Evolutionary conservation across 2,888 invertebrate species (phyloP), one percentile per base, ranked within the genome.

Genomic region (Clepsis dumicolana): DNA sequence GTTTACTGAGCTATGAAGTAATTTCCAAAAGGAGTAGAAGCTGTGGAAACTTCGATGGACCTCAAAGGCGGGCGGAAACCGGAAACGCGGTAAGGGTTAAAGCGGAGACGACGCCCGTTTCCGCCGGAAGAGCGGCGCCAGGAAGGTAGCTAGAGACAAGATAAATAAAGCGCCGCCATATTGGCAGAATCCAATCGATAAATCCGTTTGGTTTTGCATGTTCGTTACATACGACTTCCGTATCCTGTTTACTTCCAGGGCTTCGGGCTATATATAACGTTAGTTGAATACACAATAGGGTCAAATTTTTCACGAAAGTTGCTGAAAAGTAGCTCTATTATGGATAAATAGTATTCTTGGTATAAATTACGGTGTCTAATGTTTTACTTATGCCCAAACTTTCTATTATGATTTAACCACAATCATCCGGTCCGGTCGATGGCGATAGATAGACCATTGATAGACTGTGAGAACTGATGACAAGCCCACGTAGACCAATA

Each of bases 81-180:
- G 93, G 93, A 92, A 91, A 87, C 85, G 84, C 85, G 90, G 92
- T 86, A 93, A 93, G 93, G 92, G 93, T 92, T 93, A 90, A 86
- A 88, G 83, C 90, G 90, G 91, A 90, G 91, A 90, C 91, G 90
- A 88, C 88, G 87, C 87, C 83, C 88, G 90, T 89, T 91, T 93
- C 93, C 92, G 89, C 80, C 88, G 92, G 91, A 91, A 90, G 87
- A 80, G 65, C 81, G 92, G 92, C 92, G 92, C 93, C 92, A 93
- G 91, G 90, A 90, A 92, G 91, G 89, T 86, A 86, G 84, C 85
- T 86, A 82, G 77, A 81, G 74, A 77, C 80, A 83, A 89, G 86
- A 91, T 90, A 92, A 92, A 91, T 91, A 91, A 86, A 86, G 83
- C 82, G 85, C 80, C 88, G 88, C 91, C 90, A 91, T 92, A 89